phyloP scores from a whole-genome alignment of 1,140 invertebrate genomes.

The Rhopalosiphum maidis region DNA sequence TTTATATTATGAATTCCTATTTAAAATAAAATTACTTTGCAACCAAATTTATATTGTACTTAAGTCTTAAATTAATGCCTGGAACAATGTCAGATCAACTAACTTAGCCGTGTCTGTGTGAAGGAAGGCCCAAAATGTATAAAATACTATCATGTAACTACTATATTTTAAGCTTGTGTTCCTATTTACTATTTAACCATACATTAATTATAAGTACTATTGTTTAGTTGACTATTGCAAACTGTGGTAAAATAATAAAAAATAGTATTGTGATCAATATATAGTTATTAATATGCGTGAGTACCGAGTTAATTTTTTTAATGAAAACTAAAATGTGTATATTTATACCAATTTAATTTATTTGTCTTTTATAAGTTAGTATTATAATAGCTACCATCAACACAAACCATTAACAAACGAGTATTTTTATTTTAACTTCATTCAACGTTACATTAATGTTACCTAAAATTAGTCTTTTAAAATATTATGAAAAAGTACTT shows the following conservation, averaged over 20 bases:
- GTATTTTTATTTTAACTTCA: neutral
- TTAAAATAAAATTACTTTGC: too few relatives aligned
- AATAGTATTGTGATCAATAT: neutral
- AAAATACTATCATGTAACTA: neutral
- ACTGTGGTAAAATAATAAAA: neutral
- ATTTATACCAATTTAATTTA: neutral
- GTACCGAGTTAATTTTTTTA: neutral
- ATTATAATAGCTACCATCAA: neutral
- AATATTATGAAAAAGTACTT: neutral
- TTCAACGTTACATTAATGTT: neutral
- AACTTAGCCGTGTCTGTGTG: too few relatives aligned
- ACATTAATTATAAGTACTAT: neutral
- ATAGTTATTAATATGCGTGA: too few relatives aligned
- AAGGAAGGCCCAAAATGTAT: neutral
- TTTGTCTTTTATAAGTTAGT: neutral
- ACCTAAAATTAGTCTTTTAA: neutral
- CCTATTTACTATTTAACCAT: neutral
- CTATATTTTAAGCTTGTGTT: neutral
- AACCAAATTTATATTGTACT: too few relatives aligned
- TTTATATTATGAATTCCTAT: too few relatives aligned
- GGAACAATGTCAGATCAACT: too few relatives aligned
- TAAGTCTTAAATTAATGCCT: too few relatives aligned
- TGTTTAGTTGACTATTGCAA: neutral
- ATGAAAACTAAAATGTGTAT: neutral
- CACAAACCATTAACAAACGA: neutral